A percentile compares a stretch with the other conserved stretches of the same genome.
These are phyloP conservation scores for Mactromeris polynyma DNA, from an alignment of 2,888 invertebrate species.

Conservation along the genomic window DNA sequence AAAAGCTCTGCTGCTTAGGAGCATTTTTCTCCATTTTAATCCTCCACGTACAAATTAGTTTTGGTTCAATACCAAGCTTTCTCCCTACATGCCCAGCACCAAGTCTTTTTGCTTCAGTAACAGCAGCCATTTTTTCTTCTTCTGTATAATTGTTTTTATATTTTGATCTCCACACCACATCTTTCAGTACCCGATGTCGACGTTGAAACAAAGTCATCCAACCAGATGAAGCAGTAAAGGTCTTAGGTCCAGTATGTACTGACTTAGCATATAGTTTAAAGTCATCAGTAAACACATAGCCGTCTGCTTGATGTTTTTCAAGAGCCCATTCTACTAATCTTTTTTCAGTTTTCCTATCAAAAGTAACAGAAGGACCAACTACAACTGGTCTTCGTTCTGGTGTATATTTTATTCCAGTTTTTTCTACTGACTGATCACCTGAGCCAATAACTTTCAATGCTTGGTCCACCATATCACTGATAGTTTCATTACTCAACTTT, in stretches of 20 bases:
- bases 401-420: background rate
- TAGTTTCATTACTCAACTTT: slow-evolving; percentile 40
- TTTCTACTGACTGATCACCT: background rate
- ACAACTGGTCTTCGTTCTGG: slow-evolving; percentile 48
- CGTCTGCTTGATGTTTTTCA: slow-evolving; percentile 51
- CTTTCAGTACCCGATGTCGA: slow-evolving; percentile 55
- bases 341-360: slow-evolving; percentile 66
- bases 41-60: slow-evolving; percentile 66
- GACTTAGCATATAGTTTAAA: slow-evolving; percentile 69
- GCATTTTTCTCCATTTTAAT: slow-evolving; percentile 63
- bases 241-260: slow-evolving; percentile 58
- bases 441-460: slow-evolving; percentile 55
- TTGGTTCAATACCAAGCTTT: slow-evolving; percentile 59
- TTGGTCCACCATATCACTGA: slow-evolving; percentile 57
- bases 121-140: slow-evolving; percentile 62
- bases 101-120: slow-evolving; percentile 59
- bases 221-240: slow-evolving; percentile 63
- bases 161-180: slow-evolving; percentile 63
- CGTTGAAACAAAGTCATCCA: slow-evolving; percentile 65
- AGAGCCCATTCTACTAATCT: slow-evolving; percentile 63
- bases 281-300: slow-evolving; percentile 69
- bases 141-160: slow-evolving; percentile 68
- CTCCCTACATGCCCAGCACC: slow-evolving; percentile 66
- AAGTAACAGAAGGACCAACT: slow-evolving; percentile 60
- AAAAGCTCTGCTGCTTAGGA: slow-evolving; percentile 57